Percentiles rank a stretch among this genome's conserved stretches.
These are phyloP conservation scores for Phenganax marumi DNA, from an alignment of 92 coral and sea anemone genomes.

Conservation along the genomic window DNA sequence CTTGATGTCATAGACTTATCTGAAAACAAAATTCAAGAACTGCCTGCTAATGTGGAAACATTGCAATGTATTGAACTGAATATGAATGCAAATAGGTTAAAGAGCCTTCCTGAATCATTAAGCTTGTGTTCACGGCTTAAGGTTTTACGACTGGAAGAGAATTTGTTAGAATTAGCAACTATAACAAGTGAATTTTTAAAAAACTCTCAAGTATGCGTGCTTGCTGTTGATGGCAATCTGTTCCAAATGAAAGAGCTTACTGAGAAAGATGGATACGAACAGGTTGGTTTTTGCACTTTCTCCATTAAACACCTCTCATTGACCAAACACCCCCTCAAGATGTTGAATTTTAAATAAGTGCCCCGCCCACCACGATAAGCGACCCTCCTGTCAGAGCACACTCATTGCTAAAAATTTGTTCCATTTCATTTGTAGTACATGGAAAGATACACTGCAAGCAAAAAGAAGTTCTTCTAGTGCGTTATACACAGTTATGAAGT, in stretches of 20 bases:
- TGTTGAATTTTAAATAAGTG: background rate
- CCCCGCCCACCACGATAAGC: background rate
- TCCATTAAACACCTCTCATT: background rate
- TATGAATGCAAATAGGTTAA: conserved; percentile 73
- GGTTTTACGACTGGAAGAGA: conserved; percentile 82
- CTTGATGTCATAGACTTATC: conserved; percentile 81
- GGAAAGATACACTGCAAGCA: conserved; percentile 89
- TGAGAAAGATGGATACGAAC: conserved; percentile 79
- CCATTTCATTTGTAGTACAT: conserved; percentile 65
- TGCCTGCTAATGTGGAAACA: conserved; percentile 75
- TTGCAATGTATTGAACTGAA: conserved; percentile 85
- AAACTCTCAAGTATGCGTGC: conserved; percentile 76
- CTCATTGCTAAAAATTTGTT: background rate
- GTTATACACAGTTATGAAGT: background rate
- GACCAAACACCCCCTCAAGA: background rate
- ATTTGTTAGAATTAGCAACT: conserved; percentile 71
- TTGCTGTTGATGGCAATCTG: conserved; percentile 84
- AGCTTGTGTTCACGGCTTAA: conserved; percentile 76
- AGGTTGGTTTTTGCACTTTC: conserved; percentile 55
- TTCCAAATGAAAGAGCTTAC: conserved; percentile 71
- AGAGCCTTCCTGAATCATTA: conserved; percentile 64
- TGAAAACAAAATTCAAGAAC: conserved; percentile 65
- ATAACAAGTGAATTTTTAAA: conserved; percentile 64
- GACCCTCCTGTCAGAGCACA: background rate
- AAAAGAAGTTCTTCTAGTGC: conserved; percentile 74